Conservation (phyloP, 1,140 invertebrate species). For the Gonatopus flavifemur region DNA sequence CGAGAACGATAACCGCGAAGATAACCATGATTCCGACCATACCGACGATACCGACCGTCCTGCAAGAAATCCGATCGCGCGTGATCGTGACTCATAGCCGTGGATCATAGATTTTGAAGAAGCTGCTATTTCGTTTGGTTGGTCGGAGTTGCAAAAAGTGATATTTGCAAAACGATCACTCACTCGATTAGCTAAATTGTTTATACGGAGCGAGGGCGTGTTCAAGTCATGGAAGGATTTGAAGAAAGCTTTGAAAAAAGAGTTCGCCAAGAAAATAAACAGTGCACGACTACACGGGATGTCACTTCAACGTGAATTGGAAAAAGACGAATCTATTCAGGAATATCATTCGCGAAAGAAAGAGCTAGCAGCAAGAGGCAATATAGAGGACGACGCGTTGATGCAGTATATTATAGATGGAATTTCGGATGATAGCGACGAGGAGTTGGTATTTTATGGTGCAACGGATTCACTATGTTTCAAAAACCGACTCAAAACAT, state of each 20-base stretch:
- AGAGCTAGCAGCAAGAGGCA: constrained; percentile 23
- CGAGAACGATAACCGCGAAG: no score
- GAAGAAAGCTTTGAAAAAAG: constrained; percentile 11
- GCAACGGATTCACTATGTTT: no score
- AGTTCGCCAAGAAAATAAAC: constrained; percentile 19
- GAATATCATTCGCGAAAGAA: constrained; percentile 31
- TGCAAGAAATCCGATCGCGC: constrained; percentile 5
- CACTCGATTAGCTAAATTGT: constrained; percentile 23
- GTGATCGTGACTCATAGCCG: constrained; percentile 21
- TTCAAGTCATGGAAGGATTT: constrained; percentile 18
- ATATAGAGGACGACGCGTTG: constrained; percentile 19
- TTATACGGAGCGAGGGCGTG: constrained; percentile 21
- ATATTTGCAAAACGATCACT: constrained; percentile 29
- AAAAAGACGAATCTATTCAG: constrained; percentile 17
- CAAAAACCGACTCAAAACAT: no score
- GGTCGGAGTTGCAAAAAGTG: constrained; percentile 20
- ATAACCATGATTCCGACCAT: no score
- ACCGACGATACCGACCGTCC: no score
- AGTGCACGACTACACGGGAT: constrained; percentile 24
- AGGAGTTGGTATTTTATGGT: constrained; percentile 17
- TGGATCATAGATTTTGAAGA: constrained; percentile 28
- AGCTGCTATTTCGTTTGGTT: constrained; percentile 10
- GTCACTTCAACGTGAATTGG: constrained; percentile 15
- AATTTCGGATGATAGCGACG: constrained; percentile 6
- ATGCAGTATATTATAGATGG: constrained; percentile 29